These are phyloP conservation scores for Calvadosia cruxmelitensis DNA, from an alignment of 30 jellyfish, hydroid and myxozoan genomes.

Conservation along the genomic window DNA sequence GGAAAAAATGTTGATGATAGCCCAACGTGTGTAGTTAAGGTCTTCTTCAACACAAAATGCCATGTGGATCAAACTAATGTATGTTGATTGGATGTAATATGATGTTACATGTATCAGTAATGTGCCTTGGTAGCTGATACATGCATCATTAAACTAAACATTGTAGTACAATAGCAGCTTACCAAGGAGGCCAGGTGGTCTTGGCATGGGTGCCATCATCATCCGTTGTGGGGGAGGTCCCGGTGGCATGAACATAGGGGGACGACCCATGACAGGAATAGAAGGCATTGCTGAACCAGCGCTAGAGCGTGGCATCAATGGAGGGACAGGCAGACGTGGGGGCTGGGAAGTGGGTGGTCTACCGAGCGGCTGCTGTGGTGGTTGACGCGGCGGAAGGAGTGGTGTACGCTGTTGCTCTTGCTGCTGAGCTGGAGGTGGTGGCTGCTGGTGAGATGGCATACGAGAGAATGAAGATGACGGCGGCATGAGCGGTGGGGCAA, in stretches of 20 bases:
- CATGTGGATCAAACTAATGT: no score
- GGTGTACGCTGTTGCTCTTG: background rate
- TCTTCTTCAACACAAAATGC: no score
- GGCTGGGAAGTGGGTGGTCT: background rate
- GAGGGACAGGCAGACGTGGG: background rate
- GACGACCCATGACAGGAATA: background rate
- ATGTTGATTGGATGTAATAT: no score
- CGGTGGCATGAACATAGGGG: background rate
- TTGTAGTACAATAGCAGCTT: no score
- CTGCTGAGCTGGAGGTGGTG: background rate
- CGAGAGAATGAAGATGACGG: background rate
- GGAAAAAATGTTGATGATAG: no score
- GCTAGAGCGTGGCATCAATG: background rate
- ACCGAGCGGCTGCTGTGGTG: background rate
- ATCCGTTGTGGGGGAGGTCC: constrained; percentile 15
- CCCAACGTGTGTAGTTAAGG: no score
- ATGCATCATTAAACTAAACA: no score
- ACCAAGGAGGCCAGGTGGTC: no score
- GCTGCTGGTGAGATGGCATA: background rate
- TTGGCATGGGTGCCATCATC: constrained; percentile 27
- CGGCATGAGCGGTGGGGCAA: constrained; percentile 20
- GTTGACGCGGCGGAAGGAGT: background rate
- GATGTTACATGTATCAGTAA: no score
- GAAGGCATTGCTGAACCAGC: background rate
- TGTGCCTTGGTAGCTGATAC: no score